phyloP scores from a whole-genome alignment of 2,113 vertebrate genomes.

The Perca flavescens region DNA sequence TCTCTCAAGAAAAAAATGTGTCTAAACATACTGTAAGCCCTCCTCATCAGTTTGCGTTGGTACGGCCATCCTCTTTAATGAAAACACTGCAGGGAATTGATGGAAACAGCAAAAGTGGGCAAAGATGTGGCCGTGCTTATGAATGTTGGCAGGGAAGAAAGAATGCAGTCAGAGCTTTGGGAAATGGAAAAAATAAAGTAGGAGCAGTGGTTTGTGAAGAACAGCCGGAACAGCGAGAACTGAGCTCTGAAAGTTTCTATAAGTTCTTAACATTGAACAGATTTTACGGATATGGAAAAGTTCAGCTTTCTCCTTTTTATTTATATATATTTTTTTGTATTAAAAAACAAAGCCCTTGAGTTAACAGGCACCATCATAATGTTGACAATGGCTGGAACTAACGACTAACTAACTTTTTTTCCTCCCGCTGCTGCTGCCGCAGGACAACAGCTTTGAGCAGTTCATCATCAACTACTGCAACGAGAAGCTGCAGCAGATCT shows the following conservation, averaged over 20 bases:
- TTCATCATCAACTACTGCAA: conserved; percentile 99
- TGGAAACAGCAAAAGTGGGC: not conserved
- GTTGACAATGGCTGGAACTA: not conserved
- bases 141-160: not conserved
- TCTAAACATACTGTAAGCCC: not conserved
- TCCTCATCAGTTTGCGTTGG: not conserved
- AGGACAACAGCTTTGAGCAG: conserved; percentile 99
- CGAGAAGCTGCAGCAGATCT: conserved; percentile 98
- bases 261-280: not conserved
- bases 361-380: not conserved
- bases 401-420: too few species aligned
- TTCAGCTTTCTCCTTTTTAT: not conserved
- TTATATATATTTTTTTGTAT: too few species aligned
- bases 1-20: not conserved
- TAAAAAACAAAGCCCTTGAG: not conserved
- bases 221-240: not conserved
- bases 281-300: conserved; percentile 5
- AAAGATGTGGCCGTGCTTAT: not conserved
- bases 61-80: not conserved
- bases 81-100: not conserved
- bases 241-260: not conserved
- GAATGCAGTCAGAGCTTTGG: not conserved
- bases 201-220: not conserved
- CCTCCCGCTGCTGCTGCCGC: conserved; percentile 7
- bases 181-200: not conserved